phyloP scores from a whole-genome alignment of 2,797 vertebrate species.

The Aeoliscus strigatus region DNA sequence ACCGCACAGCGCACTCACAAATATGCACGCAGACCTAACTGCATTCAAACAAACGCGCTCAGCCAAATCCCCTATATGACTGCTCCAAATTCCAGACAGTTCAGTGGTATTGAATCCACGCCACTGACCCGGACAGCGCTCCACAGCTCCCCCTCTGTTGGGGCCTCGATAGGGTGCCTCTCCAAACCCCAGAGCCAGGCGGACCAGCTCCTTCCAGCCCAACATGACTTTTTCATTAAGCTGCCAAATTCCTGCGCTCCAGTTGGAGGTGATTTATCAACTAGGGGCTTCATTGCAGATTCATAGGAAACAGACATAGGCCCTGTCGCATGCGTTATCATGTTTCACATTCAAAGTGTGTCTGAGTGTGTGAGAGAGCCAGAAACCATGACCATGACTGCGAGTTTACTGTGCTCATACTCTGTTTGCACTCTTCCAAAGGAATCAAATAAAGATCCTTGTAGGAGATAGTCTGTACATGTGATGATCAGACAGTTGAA shows the following conservation, averaged over 20 bases:
- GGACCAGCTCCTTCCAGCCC: conserved; percentile 61
- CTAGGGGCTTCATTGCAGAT: conserved; percentile 75
- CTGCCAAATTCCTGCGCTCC: conserved; percentile 80
- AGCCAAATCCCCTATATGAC: conserved; percentile 47
- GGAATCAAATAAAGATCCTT: conserved; percentile 43
- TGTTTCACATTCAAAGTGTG: conserved; percentile 66
- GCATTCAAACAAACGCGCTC: conserved; percentile 37
- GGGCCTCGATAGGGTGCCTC: conserved; percentile 58
- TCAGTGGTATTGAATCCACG: conserved; percentile 61
- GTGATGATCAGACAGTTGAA: conserved; percentile 35
- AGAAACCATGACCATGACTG: conserved; percentile 15
- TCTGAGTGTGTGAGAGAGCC: conserved; percentile 29
- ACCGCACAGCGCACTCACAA: conserved; percentile 21
- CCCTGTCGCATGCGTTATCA: conserved; percentile 70
- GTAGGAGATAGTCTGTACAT: conserved; percentile 21
- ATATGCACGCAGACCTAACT: conserved; percentile 19
- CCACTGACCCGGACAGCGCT: conserved; percentile 46
- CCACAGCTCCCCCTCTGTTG: conserved; percentile 55
- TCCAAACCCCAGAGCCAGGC: conserved; percentile 56
- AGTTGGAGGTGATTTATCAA: conserved; percentile 84
- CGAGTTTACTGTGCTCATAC: conserved; percentile 21
- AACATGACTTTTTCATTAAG: conserved; percentile 91
- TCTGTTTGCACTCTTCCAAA: conserved; percentile 41
- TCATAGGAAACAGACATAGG: conserved; percentile 79
- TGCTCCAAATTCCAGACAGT: conserved; percentile 65